Base-by-base conservation (phyloP, 2,113 vertebrate genomes). In the Himantopus leucocephalus region DNA sequence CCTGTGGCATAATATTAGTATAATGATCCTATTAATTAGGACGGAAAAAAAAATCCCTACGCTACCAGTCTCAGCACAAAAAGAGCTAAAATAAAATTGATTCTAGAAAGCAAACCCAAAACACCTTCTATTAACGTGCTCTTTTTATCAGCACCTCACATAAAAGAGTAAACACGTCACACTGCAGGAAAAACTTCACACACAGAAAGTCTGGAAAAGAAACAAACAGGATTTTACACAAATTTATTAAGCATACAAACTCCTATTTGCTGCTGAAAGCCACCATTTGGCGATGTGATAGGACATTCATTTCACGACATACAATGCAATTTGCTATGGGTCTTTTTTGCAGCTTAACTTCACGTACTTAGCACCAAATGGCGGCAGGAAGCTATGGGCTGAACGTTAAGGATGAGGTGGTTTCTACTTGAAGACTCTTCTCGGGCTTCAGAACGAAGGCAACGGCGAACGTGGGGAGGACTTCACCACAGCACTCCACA, bases 201-300 rank as follows among this genome's bases (percentile, higher is more conserved):
- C 2, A 2, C 7, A 19, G 55, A 14, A 50, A 29, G 17, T 5
- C 39, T 29, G 56, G 55, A 35, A 58, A 30, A 67, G 35, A 59
- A 86, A 39, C 12, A 62, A 55, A 27, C 0, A 4, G 34, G 73
- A 71, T 78, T 82, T 78, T 15, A 60, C 47, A 39, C 1, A 10
- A 13, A 39, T 63, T 78, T 81, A 21, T 81, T 5, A 10, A n/a
- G 56, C 39, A 37, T 8, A 4, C 34, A 55, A 29, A 3, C 52
- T 62, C 50, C 76, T 5, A 0, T 7, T n/a, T 12, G 52, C 37
- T 32, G 56, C 39, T 23, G n/a, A 24, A 41, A 70, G 68, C 53
- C 62, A 60, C 35, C 9, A 0, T 0, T 3, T 16, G 71, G 21
- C 0, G 1, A 59, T 0, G 39, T 0, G 58, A 30, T 0, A 3